These are phyloP conservation scores for Sialia sialis DNA, from an alignment of 2,113 vertebrate species.

Conservation along the genomic window DNA sequence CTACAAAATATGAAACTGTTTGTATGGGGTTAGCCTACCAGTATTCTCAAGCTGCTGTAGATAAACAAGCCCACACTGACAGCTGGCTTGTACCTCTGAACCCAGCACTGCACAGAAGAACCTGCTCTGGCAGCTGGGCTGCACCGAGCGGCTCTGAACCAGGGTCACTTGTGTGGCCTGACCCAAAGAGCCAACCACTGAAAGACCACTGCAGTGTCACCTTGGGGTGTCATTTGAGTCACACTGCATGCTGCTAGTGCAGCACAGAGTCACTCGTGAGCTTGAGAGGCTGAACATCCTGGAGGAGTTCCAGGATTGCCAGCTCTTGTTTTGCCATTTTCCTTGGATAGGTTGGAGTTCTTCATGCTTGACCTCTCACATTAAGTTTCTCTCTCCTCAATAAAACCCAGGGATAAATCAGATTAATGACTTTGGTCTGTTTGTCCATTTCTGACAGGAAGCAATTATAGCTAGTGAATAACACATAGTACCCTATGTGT, in stretches of 20 bases:
- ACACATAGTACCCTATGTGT: not conserved
- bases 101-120: not conserved
- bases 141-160: fast-evolving
- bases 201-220: not conserved
- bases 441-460: conserved; percentile 42
- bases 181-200: not conserved
- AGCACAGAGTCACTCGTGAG: fast-evolving
- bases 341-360: not conserved
- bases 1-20: not conserved
- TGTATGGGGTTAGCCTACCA: not conserved
- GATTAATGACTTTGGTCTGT: conserved; percentile 27
- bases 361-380: not conserved
- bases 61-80: not conserved
- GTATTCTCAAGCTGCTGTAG: not conserved
- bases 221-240: not conserved
- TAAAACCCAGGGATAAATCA: conserved; percentile 12
- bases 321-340: not conserved
- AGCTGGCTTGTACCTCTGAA: not conserved
- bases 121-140: not conserved
- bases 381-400: not conserved
- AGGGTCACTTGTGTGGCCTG: not conserved
- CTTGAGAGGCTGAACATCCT: not conserved
- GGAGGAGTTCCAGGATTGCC: not conserved
- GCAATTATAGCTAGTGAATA: not conserved
- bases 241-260: fast-evolving